phyloP scores from a whole-genome alignment of 2,113 vertebrate genomes.

The Pseudonaja textilis region DNA sequence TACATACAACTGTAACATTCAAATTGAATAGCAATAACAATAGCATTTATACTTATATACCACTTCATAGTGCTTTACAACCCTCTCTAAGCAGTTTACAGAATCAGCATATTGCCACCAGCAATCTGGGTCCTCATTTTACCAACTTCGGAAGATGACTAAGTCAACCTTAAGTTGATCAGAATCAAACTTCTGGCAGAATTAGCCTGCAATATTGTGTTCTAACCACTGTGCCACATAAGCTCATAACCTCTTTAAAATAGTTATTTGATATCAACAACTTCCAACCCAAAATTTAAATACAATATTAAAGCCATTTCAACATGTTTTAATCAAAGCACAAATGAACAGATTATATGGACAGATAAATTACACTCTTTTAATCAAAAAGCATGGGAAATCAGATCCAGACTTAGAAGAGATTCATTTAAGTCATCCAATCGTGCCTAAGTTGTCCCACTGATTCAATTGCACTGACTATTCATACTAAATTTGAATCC shows the following conservation, averaged over 20 bases:
- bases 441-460: no score
- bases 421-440: background rate
- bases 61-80: no score
- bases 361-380: background rate
- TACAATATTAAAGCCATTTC: background rate
- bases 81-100: no score
- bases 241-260: background rate
- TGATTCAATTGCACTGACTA: background rate
- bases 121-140: no score
- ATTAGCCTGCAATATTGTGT: no score
- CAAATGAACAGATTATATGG: background rate
- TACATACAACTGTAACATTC: background rate
- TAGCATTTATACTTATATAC: no score
- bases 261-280: background rate
- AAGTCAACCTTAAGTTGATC: no score
- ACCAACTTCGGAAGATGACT: no score
- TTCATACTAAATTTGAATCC: background rate
- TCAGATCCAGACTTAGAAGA: background rate
- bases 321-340: background rate
- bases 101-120: no score
- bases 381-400: background rate
- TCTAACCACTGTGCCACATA: no score
- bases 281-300: background rate
- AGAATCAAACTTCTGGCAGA: no score
- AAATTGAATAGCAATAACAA: background rate